Base-by-base conservation (phyloP, 2,888 invertebrate species). In the Formica aserva region DNA sequence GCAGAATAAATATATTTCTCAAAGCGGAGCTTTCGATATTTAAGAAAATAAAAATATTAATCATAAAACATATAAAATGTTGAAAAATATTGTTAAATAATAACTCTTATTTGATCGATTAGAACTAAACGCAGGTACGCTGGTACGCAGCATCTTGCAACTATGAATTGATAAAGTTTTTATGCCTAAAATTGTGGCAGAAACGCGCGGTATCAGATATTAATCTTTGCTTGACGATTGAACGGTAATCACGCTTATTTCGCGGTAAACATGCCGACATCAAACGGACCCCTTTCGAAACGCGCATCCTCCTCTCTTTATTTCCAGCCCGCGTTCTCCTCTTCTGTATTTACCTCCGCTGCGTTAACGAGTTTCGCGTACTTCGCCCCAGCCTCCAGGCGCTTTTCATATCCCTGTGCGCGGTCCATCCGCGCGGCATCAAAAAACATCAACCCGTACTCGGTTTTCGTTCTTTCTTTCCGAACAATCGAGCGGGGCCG, bases 231-330 rank as follows among this genome's bases (percentile, higher is more conserved):
- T 26, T 3, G 60, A 72, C 72, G 78, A 80, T 80, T 80, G 78
- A 80, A 72, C 72, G 9, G 35, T 80, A 80, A 80, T 80, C 60
- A 35, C 72, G 72, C 26, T 80, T 80, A 80, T 80, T 72, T 80
- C 72, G 72, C 60, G 48, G 78, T 26, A 72, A 80, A 80, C 48
- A 80, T 18, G 35, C 45, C 78, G 13, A 72, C 78, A 80, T 80
- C 78, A 80, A 80, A 80, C 60, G 60, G 26, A 45, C 29, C 45
- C 72, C 78, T 45, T 71, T 72, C 48, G 60, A 71, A 77, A 78
- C 55, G 18, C 60, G 60, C 71, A 67, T 62, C 78, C 72, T 22
- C 82, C 89, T 89, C 86, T 87, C 86, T 87, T 88, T 84, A 84
- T 85, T 85, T 80, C 66, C 55, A 77, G 66, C 84, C 80, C 41